phyloP scores from a whole-genome alignment of 2,888 invertebrate genomes.

The Phragmatobia fuliginosa region DNA sequence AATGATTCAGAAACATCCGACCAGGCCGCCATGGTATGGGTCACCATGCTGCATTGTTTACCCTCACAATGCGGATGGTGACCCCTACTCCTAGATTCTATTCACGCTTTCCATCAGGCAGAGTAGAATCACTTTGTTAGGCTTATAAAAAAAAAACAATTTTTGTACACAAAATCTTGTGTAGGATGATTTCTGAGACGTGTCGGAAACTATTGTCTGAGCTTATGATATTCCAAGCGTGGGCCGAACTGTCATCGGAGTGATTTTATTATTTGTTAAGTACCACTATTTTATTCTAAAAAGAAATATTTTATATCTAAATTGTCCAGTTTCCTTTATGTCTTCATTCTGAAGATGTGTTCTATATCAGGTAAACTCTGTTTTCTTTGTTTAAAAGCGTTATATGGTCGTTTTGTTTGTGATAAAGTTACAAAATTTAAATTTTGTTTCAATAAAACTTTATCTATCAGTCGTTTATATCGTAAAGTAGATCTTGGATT shows the following conservation, averaged over 20 bases:
- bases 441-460: background rate
- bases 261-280: slow-evolving; percentile 60
- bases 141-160: too few species aligned
- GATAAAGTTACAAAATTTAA: slow-evolving; percentile 1
- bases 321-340: slow-evolving; percentile 51
- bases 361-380: slow-evolving; percentile 15
- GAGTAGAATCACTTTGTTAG: too few species aligned
- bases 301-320: slow-evolving; percentile 51
- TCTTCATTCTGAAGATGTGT: slow-evolving; percentile 44
- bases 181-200: slow-evolving; percentile 41
- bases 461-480: background rate
- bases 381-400: slow-evolving; percentile 22
- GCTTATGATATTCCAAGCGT: slow-evolving; percentile 51
- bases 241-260: slow-evolving; percentile 53
- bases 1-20: too few species aligned
- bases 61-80: too few species aligned
- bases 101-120: too few species aligned
- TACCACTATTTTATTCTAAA: slow-evolving; percentile 41
- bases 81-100: too few species aligned
- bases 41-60: too few species aligned
- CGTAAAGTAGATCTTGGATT: background rate
- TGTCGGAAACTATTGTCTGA: slow-evolving; percentile 42
- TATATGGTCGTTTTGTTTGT: background rate
- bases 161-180: slow-evolving; percentile 12
- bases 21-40: too few species aligned